Evolutionary conservation across 2,113 vertebrate genomes (phyloP).

Genomic region (Pycnonotus jocosus): DNA sequence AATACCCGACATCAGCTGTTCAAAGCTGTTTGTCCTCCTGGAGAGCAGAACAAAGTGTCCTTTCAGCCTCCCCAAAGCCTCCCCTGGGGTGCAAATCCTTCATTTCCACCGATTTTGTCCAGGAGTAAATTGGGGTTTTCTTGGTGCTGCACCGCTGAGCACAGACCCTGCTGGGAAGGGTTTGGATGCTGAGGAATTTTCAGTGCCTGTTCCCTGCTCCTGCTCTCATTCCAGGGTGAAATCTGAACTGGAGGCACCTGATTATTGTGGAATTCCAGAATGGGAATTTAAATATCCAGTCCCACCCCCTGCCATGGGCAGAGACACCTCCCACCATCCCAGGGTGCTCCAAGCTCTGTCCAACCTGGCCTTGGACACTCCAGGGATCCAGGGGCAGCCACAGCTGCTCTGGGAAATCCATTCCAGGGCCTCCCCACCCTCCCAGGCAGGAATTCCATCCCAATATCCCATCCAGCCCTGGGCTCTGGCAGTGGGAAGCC

Average conservation of each 20-base stretch:
- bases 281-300: background rate
- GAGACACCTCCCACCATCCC: background rate
- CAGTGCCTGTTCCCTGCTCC: background rate
- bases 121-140: fast-evolving
- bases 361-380: background rate
- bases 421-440: background rate
- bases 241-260: background rate
- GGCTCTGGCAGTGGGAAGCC: background rate
- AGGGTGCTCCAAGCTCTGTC: fast-evolving
- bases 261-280: background rate
- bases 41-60: too few species aligned
- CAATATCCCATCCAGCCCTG: fast-evolving
- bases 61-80: background rate
- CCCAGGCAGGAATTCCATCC: background rate
- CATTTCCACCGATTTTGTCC: fast-evolving
- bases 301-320: too few species aligned
- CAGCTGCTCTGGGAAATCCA: background rate
- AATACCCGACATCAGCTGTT: fast-evolving
- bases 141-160: fast-evolving
- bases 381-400: background rate
- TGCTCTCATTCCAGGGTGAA: background rate
- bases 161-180: fast-evolving
- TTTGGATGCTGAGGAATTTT: background rate
- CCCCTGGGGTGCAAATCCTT: background rate
- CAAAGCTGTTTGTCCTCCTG: background rate